Evolutionary conservation across 2,797 vertebrate species (phyloP).

Genomic region (Acipenser transmontanus): DNA sequence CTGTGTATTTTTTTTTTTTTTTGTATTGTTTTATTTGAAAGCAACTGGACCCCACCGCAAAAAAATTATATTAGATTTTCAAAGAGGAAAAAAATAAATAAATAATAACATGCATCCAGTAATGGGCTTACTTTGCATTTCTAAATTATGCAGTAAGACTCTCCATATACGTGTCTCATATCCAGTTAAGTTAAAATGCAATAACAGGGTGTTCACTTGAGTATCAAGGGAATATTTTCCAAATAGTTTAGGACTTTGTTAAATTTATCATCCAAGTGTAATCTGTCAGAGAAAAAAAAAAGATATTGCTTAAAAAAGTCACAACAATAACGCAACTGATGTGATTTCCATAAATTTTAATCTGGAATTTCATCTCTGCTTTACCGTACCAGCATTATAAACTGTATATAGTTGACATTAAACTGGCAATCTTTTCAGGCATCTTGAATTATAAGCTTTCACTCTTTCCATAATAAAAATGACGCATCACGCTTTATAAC

Average conservation of each 20-base stretch:
- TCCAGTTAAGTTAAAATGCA: conserved; percentile 64
- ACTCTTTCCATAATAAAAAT: conserved; percentile 60
- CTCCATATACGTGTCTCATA: conserved; percentile 58
- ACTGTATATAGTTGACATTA: conserved; percentile 61
- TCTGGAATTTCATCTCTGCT: conserved; percentile 69
- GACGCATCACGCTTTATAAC: conserved; percentile 8
- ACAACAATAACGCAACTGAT: conserved; percentile 64
- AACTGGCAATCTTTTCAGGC: conserved; percentile 62
- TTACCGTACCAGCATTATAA: conserved; percentile 69
- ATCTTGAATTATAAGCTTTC: conserved; percentile 57
- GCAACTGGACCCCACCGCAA: conserved; percentile 55
- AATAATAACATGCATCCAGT: conserved; percentile 15
- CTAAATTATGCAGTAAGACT: conserved; percentile 17
- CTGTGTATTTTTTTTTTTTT: conserved; percentile 27
- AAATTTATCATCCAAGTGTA: conserved; percentile 65
- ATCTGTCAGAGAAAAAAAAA: conserved; percentile 61
- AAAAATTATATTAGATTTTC: conserved; percentile 57
- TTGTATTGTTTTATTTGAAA: conserved; percentile 59
- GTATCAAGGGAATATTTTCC: conserved; percentile 42
- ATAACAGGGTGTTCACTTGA: conserved; percentile 60
- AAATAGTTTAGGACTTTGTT: conserved; percentile 58
- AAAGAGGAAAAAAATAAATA: conserved; percentile 58
- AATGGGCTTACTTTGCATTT: conserved; percentile 29
- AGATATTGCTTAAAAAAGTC: conserved; percentile 44
- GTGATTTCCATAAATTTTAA: conserved; percentile 78